A percentile compares a stretch with the other conserved stretches of the same genome.
These are phyloP conservation scores for Hydrolagus colliei DNA, from an alignment of 2,797 vertebrate genomes.

Conservation along the genomic window DNA sequence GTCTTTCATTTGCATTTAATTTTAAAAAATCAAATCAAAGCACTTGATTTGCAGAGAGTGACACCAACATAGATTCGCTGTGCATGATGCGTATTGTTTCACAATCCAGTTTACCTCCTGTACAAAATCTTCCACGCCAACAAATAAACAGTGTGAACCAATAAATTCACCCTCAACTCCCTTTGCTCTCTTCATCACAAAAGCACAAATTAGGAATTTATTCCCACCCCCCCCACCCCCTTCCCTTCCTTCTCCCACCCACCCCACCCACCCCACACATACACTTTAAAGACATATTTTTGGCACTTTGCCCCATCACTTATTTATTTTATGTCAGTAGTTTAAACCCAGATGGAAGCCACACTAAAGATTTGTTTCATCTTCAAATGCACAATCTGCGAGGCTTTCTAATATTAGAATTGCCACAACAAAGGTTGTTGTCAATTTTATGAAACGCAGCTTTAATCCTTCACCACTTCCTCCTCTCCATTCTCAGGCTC, in stretches of 20 bases:
- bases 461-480: not conserved
- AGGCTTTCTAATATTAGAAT: not conserved
- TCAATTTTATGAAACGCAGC: not conserved
- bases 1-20: constrained; percentile 24
- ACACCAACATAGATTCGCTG: not conserved
- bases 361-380: not conserved
- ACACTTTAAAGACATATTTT: too few species aligned
- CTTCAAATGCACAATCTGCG: not conserved
- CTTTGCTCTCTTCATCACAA: not conserved
- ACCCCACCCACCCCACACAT: not conserved
- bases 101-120: not conserved
- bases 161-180: not conserved
- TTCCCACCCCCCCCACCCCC: too few species aligned
- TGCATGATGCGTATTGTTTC: not conserved
- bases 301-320: not conserved
- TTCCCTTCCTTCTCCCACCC: not conserved
- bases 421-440: not conserved
- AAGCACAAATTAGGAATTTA: not conserved
- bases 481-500: not conserved
- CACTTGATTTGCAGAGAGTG: not conserved
- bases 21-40: constrained; percentile 14
- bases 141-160: not conserved
- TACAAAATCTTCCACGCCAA: not conserved
- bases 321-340: not conserved
- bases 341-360: not conserved